These are phyloP conservation scores for Petrocephalus microphthalmus DNA, from an alignment of 2,113 vertebrate genomes.

Conservation along the genomic window DNA sequence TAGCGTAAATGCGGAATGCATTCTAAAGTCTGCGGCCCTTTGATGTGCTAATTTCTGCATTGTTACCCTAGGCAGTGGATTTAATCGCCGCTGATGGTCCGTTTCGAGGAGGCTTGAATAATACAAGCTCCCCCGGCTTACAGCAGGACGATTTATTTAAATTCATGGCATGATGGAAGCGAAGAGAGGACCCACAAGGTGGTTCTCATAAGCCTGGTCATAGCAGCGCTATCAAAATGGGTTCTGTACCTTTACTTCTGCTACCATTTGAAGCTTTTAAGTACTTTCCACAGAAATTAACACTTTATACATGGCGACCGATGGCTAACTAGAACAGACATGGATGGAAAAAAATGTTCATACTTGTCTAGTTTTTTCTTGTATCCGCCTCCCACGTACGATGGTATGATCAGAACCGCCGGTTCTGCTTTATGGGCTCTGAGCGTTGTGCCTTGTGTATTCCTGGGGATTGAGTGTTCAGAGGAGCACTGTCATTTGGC, in stretches of 20 bases:
- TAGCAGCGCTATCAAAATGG: background rate
- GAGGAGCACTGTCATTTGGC: too few species aligned
- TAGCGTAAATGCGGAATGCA: background rate
- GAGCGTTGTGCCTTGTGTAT: background rate
- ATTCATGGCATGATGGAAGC: background rate
- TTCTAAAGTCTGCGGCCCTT: background rate
- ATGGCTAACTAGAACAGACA: background rate
- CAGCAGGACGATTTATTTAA: background rate
- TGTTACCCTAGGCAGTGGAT: background rate
- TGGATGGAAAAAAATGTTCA: background rate
- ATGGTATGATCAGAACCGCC: background rate
- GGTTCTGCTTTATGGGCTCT: background rate
- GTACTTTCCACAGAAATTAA: background rate
- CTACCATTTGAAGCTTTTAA: background rate
- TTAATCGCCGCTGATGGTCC: background rate
- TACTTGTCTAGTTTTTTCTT: background rate
- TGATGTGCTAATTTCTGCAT: slow-evolving; percentile 4
- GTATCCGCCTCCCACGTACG: background rate
- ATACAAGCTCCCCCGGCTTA: background rate
- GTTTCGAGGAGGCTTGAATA: background rate
- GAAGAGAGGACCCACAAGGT: background rate
- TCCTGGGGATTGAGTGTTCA: background rate
- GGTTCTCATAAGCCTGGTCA: background rate
- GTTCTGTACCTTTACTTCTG: background rate
- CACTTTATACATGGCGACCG: background rate